These are phyloP conservation scores for Aleadryas rufinucha DNA, from an alignment of 2,113 vertebrate genomes.

Conservation along the genomic window DNA sequence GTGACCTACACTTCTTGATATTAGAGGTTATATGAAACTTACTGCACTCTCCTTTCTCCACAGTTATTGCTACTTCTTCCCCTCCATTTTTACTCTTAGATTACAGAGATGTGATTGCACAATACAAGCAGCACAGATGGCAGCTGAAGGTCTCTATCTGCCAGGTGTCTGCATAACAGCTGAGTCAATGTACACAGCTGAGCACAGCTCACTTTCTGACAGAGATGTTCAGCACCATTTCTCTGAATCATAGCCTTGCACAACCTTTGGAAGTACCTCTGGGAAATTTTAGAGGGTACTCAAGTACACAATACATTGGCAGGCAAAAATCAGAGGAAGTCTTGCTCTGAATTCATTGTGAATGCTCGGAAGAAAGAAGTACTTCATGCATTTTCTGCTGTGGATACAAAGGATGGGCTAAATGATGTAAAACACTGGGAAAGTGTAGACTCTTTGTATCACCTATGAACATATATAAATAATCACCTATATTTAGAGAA, in stretches of 20 bases:
- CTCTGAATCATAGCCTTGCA: background rate
- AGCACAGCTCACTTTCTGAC: slow-evolving; percentile 21
- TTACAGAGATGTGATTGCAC: slow-evolving; percentile 37
- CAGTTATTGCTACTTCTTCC: slow-evolving; percentile 18
- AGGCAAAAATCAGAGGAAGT: background rate
- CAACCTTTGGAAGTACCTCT: background rate
- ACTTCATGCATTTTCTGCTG: background rate
- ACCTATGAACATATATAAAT: background rate
- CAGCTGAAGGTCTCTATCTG: slow-evolving; percentile 44
- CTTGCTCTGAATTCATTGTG: background rate
- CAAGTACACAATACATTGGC: background rate
- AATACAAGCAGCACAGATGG: slow-evolving; percentile 38
- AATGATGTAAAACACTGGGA: background rate
- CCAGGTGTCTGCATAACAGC: slow-evolving; percentile 39
- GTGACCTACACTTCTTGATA: slow-evolving; percentile 34
- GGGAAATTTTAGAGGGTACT: background rate
- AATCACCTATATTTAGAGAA: background rate
- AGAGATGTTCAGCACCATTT: background rate
- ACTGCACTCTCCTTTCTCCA: slow-evolving; percentile 13
- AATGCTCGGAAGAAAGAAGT: background rate
- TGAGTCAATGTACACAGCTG: slow-evolving; percentile 39
- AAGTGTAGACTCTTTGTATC: background rate
- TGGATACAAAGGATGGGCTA: background rate
- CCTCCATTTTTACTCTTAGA: slow-evolving; percentile 20
- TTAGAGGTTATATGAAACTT: slow-evolving; percentile 28